Conservation (phyloP, 2,797 vertebrate species). For the Myoxocephalus aenaeus region DNA sequence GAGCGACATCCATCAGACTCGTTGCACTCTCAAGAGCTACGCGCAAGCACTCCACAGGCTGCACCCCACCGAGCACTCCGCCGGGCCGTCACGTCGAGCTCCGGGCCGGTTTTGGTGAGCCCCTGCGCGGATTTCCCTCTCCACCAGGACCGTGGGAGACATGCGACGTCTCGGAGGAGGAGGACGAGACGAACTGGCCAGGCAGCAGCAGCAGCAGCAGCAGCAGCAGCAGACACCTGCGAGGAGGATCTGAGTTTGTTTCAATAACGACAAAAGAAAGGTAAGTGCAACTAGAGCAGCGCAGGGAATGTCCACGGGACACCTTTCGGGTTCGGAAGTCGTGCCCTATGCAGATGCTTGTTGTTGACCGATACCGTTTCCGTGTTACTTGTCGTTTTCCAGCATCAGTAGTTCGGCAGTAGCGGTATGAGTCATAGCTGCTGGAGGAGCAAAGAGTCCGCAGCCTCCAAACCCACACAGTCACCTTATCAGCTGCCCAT, state of each 20-base stretch:
- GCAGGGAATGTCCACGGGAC: background rate
- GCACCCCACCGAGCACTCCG: background rate
- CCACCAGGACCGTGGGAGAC: conserved; percentile 61
- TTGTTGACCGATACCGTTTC: conserved; percentile 38
- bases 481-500: conserved; percentile 18
- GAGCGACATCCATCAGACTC: conserved; percentile 56
- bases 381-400: conserved; percentile 33
- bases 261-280: conserved; percentile 38
- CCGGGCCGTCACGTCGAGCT: conserved; percentile 18
- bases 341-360: background rate
- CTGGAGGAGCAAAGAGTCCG: conserved; percentile 47
- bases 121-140: conserved; percentile 36
- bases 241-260: conserved; percentile 67
- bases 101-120: conserved; percentile 11
- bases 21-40: conserved; percentile 14
- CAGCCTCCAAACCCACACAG: conserved; percentile 30
- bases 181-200: conserved; percentile 63
- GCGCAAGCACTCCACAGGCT: background rate
- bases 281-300: conserved; percentile 37
- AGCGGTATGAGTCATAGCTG: conserved; percentile 74
- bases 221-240: conserved; percentile 62
- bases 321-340: background rate
- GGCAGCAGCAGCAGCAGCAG: conserved; percentile 57
- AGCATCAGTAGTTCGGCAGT: conserved; percentile 42
- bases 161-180: conserved; percentile 75